phyloP scores from a whole-genome alignment of 2,797 vertebrate species.

The Platyrinchus mystaceus region DNA sequence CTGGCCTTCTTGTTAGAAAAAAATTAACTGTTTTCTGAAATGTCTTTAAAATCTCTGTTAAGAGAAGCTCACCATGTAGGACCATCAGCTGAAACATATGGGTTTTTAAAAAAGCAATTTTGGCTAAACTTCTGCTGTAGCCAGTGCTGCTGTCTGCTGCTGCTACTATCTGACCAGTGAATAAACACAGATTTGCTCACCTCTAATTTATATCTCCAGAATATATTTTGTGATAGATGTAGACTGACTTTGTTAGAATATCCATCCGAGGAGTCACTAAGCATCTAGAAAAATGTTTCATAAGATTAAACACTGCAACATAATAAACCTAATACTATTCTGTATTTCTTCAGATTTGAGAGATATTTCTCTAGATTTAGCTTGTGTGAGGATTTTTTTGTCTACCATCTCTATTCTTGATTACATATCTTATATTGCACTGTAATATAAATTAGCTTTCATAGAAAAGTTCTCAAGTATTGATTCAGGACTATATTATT shows the following conservation, averaged over 20 bases:
- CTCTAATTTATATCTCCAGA: background rate
- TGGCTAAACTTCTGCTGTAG: background rate
- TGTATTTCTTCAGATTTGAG: background rate
- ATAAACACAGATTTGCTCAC: background rate
- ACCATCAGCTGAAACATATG: background rate
- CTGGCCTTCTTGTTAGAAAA: background rate
- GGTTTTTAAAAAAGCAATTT: background rate
- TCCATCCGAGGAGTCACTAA: background rate
- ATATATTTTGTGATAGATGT: background rate
- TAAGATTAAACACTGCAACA: background rate
- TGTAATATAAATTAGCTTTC: background rate
- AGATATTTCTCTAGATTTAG: background rate
- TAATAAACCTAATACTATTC: background rate
- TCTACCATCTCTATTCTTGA: background rate
- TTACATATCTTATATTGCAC: background rate
- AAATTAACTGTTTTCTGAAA: background rate
- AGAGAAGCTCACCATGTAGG: background rate
- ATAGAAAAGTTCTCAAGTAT: background rate
- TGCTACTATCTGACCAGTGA: background rate
- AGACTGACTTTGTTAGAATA: background rate
- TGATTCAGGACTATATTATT: background rate
- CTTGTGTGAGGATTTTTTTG: background rate
- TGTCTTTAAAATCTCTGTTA: background rate
- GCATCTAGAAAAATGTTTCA: background rate
- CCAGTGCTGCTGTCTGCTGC: background rate